Conservation (phyloP, 2,797 vertebrate species). For the Urophycis tenuis region DNA sequence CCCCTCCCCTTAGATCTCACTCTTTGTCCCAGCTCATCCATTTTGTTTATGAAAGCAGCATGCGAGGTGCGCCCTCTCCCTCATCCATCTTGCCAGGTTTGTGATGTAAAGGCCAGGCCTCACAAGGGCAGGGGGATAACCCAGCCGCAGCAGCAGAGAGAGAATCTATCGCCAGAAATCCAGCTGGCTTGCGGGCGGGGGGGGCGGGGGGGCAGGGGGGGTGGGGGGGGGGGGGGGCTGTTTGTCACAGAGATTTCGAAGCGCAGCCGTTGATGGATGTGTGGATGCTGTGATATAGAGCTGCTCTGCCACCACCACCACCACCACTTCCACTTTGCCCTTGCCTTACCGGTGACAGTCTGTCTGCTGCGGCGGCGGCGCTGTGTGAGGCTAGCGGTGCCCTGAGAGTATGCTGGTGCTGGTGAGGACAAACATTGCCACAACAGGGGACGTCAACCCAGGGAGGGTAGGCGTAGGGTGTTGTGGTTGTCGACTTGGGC, state of each 20-base stretch:
- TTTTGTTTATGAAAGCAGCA: background rate
- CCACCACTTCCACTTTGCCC: slow-evolving; percentile 46
- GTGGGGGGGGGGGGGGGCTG: too few relatives aligned
- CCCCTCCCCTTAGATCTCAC: background rate
- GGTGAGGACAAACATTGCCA: background rate
- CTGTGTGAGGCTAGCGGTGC: background rate
- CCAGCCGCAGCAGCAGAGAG: slow-evolving; percentile 19
- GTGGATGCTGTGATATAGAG: slow-evolving; percentile 31
- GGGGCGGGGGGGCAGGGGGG: slow-evolving; percentile 14
- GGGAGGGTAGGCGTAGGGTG: background rate
- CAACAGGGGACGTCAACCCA: background rate
- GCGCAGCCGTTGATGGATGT: slow-evolving; percentile 52
- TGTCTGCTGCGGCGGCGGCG: slow-evolving; percentile 29
- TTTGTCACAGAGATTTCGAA: slow-evolving; percentile 60
- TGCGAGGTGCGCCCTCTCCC: background rate
- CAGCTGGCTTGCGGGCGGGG: slow-evolving; percentile 42
- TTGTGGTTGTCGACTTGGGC: background rate
- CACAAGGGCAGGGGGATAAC: background rate
- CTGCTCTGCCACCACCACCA: slow-evolving; percentile 21
- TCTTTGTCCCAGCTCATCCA: background rate
- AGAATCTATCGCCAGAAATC: slow-evolving; percentile 48
- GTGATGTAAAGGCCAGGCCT: slow-evolving; percentile 32
- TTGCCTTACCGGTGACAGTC: slow-evolving; percentile 51
- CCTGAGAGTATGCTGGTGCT: background rate
- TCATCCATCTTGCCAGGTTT: slow-evolving; percentile 9